A percentile compares a stretch with the other conserved stretches of the same genome.
These are phyloP conservation scores for Eulemur albifrons DNA, from an alignment of 2,797 vertebrate species.

Conservation along the genomic window DNA sequence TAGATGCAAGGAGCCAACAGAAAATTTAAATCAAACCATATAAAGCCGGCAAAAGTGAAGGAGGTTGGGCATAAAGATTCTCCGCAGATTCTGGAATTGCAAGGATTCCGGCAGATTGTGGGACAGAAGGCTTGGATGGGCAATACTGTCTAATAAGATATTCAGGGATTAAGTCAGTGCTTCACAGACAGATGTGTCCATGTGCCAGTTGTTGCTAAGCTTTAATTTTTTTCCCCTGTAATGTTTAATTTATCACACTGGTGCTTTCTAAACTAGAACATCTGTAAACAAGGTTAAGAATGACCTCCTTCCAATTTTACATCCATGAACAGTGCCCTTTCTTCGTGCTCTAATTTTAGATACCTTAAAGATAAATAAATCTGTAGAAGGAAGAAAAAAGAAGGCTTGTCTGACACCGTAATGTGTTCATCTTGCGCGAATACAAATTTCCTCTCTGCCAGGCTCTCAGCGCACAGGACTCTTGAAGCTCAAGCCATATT, in stretches of 20 bases:
- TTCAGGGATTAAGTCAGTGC: constrained; percentile 83
- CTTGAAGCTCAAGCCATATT: constrained; percentile 43
- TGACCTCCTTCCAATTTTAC: constrained; percentile 82
- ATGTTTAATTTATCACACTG: constrained; percentile 88
- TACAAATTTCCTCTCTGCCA: constrained; percentile 75
- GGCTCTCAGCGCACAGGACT: constrained; percentile 52
- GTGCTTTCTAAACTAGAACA: constrained; percentile 82
- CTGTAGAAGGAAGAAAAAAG: constrained; percentile 56
- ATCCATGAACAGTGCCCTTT: constrained; percentile 75
- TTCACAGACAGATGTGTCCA: constrained; percentile 81
- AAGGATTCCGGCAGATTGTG: constrained; percentile 54
- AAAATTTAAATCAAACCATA: constrained; percentile 42
- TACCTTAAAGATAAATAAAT: constrained; percentile 82
- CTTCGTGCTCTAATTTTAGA: constrained; percentile 82
- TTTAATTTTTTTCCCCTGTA: constrained; percentile 79
- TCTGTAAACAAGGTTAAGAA: constrained; percentile 85
- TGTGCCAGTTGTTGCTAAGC: constrained; percentile 81
- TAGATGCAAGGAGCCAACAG: not conserved
- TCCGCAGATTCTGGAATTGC: constrained; percentile 33
- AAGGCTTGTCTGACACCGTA: constrained; percentile 69
- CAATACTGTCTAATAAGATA: constrained; percentile 81
- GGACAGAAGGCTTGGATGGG: constrained; percentile 74
- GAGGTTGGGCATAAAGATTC: constrained; percentile 36
- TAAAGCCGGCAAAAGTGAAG: constrained; percentile 46
- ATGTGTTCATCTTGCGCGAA: constrained; percentile 75